Conservation (phyloP, 2,797 vertebrate species). For the Myripristis murdjan region DNA sequence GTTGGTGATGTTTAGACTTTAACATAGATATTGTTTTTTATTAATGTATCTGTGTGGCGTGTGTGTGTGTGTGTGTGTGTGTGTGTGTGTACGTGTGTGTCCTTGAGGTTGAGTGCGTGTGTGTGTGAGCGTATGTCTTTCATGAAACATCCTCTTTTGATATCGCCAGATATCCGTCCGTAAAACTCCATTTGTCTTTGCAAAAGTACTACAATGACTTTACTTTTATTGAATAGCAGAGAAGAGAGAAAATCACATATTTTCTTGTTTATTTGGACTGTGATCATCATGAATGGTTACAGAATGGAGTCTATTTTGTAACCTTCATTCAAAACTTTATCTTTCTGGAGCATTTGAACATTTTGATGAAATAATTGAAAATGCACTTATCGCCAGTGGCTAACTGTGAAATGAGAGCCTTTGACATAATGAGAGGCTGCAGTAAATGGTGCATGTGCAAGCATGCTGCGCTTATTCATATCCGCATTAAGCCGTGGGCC, state of each 20-base stretch:
- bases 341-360: constrained; percentile 54
- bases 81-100: not conserved
- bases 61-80: constrained; percentile 38
- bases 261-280: constrained; percentile 45
- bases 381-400: constrained; percentile 74
- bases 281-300: constrained; percentile 33
- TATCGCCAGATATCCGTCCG: constrained; percentile 60
- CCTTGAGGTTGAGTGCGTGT: not conserved
- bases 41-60: constrained; percentile 46
- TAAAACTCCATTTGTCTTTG: constrained; percentile 33
- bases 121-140: constrained; percentile 29
- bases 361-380: constrained; percentile 62
- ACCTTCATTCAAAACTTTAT: constrained; percentile 43
- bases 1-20: constrained; percentile 68
- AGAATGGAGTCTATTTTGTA: too few species aligned
- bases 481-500: constrained; percentile 57
- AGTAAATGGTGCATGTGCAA: constrained; percentile 63
- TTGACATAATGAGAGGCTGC: constrained; percentile 61
- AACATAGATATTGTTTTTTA: constrained; percentile 70
- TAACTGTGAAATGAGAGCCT: constrained; percentile 67
- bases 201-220: constrained; percentile 43
- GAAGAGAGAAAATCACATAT: constrained; percentile 14
- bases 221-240: constrained; percentile 25
- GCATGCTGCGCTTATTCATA: constrained; percentile 71
- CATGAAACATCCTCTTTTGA: constrained; percentile 42